Conservation (phyloP, 1,140 invertebrate species). For the Drosophila sp. region DNA sequence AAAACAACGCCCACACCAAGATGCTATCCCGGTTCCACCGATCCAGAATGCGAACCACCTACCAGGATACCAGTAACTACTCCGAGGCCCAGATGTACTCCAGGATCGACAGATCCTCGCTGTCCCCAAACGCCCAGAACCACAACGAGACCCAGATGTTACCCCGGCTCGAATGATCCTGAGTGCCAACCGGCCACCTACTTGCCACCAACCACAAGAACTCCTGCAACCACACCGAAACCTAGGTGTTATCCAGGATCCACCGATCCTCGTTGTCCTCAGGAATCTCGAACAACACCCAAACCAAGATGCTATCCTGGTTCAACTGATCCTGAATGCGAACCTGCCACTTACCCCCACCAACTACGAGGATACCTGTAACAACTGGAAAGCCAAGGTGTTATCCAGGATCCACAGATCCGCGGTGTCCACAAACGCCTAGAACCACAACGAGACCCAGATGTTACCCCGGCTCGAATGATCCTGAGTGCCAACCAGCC, state of each 20-base stretch:
- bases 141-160: conserved; percentile 43
- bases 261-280: conserved; percentile 31
- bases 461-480: conserved; percentile 41
- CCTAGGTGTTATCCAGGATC: conserved; percentile 66
- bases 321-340: conserved; percentile 83
- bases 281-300: conserved; percentile 38
- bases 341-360: conserved; percentile 28
- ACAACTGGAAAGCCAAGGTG: conserved; percentile 58
- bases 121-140: conserved; percentile 73
- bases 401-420: conserved; percentile 50
- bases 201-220: conserved; percentile 49
- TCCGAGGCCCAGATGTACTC: conserved; percentile 67
- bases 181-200: conserved; percentile 81
- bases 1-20: conserved; percentile 41
- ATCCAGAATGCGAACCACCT: conserved; percentile 65
- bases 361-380: not conserved
- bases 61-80: conserved; percentile 44
- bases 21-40: conserved; percentile 44
- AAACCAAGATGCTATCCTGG: conserved; percentile 82
- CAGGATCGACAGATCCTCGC: conserved; percentile 78
- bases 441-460: conserved; percentile 82
- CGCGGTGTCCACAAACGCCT: conserved; percentile 44
- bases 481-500: conserved; percentile 77
- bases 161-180: conserved; percentile 83
- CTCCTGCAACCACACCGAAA: conserved; percentile 44